phyloP scores from a whole-genome alignment of 2,113 vertebrate genomes.

The Carollia perspicillata region DNA sequence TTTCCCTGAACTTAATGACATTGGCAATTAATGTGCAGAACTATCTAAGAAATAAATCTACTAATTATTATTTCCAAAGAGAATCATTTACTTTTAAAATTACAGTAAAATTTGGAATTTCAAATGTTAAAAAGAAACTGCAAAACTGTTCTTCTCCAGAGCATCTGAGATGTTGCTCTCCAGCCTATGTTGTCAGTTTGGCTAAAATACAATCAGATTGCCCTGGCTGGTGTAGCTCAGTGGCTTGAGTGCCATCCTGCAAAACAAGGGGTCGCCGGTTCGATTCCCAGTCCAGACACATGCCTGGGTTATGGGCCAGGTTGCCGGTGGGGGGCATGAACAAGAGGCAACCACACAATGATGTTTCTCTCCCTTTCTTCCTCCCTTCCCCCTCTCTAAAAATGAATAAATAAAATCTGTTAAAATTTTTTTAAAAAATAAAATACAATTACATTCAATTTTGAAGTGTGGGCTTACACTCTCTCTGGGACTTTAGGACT shows the following conservation, averaged over 20 bases:
- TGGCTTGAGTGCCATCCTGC: too few relatives aligned
- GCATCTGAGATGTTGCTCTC: not conserved
- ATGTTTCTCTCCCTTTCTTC: too few relatives aligned
- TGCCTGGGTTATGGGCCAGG: too few relatives aligned
- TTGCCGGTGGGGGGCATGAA: too few relatives aligned
- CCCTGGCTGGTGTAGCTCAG: too few relatives aligned
- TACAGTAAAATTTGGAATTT: not conserved
- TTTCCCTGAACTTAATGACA: conserved; percentile 4
- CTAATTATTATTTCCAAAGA: conserved; percentile 16
- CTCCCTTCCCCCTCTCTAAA: too few relatives aligned
- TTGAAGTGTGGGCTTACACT: not conserved
- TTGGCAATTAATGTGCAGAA: not conserved
- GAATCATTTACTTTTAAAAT: not conserved
- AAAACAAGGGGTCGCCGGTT: too few relatives aligned
- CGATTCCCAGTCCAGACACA: too few relatives aligned
- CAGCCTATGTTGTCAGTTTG: not conserved
- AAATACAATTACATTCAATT: not conserved
- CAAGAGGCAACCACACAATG: too few relatives aligned
- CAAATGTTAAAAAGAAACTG: not conserved
- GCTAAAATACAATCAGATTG: not conserved
- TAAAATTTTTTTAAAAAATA: not conserved
- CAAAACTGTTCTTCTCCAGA: not conserved
- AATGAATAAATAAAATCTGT: not conserved
- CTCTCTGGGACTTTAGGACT: not conserved
- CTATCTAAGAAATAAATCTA: conserved; percentile 6